Evolutionary conservation across 1,140 invertebrate species (phyloP).

Genomic region (Lordiphosa mommai): DNA sequence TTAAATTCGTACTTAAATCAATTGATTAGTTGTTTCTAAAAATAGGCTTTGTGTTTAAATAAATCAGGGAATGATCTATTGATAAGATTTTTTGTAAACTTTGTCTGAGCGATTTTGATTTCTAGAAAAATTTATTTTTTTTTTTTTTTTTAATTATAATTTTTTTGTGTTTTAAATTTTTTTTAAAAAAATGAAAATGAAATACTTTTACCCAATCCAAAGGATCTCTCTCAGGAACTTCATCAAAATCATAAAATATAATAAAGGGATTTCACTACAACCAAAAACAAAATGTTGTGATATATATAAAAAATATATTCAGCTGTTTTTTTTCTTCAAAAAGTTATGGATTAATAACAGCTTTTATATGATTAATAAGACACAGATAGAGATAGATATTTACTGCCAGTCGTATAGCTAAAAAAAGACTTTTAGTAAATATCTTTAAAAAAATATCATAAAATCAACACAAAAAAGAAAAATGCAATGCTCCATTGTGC

Average conservation of each 20-base stretch:
- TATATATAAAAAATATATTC: conserved; percentile 29
- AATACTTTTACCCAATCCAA: too few species aligned
- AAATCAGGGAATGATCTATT: too few species aligned
- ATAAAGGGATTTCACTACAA: not conserved
- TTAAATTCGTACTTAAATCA: too few species aligned
- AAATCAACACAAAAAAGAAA: conserved; percentile 19
- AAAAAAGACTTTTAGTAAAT: conserved; percentile 14
- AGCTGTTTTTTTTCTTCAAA: conserved; percentile 30
- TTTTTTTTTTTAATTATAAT: too few species aligned
- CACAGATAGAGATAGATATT: conserved; percentile 29
- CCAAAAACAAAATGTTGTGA: too few species aligned
- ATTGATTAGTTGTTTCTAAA: too few species aligned
- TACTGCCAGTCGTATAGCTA: conserved; percentile 11
- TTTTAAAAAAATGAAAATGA: too few species aligned
- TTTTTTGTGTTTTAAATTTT: too few species aligned
- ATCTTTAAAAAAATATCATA: conserved; percentile 6
- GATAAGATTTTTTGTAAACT: too few species aligned
- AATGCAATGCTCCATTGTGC: conserved; percentile 34
- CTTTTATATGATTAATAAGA: conserved; percentile 5
- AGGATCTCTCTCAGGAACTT: not conserved
- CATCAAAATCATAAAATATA: conserved; percentile 1
- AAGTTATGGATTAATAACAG: conserved; percentile 13
- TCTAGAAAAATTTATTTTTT: too few species aligned
- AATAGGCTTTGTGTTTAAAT: too few species aligned
- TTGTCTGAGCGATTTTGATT: too few species aligned